A percentile compares a stretch with the other conserved stretches of the same genome.
phyloP scores from a whole-genome alignment of 1,140 invertebrate genomes.

The Drosophila obscura region DNA sequence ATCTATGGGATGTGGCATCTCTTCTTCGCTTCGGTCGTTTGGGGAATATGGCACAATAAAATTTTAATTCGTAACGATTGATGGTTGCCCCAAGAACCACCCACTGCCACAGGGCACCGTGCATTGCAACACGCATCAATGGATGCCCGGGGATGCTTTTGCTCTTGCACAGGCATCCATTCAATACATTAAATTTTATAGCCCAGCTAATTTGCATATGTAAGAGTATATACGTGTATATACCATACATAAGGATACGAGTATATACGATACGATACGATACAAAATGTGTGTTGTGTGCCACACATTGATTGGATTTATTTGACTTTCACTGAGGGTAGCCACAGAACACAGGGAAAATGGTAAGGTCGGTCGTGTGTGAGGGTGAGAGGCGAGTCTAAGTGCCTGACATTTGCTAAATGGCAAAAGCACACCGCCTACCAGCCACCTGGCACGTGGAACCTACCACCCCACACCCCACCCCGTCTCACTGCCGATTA shows the following conservation, averaged over 20 bases:
- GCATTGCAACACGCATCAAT: constrained; percentile 44
- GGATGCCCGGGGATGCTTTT: constrained; percentile 28
- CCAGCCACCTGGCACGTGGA: too few relatives aligned
- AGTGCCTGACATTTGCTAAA: constrained; percentile 76
- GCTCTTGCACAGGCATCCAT: constrained; percentile 1
- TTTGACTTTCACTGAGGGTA: constrained; percentile 57
- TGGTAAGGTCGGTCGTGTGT: neutral
- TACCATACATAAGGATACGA: neutral
- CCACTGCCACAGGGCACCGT: neutral
- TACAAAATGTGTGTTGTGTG: constrained; percentile 11
- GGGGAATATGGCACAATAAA: constrained; percentile 64
- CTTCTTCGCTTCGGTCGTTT: constrained; percentile 23
- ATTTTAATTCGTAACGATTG: constrained; percentile 77
- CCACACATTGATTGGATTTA: constrained; percentile 77
- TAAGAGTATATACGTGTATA: constrained; percentile 13
- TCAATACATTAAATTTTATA: constrained; percentile 75
- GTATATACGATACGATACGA: too few relatives aligned
- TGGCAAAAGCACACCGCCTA: constrained; percentile 42
- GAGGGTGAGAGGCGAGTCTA: constrained; percentile 36
- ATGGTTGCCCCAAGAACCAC: constrained; percentile 28
- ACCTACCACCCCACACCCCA: neutral
- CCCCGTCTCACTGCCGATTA: neutral
- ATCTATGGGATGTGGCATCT: constrained; percentile 9
- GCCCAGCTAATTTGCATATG: constrained; percentile 68
- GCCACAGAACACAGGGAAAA: neutral